A percentile compares a stretch with the other conserved stretches of the same genome.
Evolutionary conservation across 2,888 invertebrate species (phyloP).

Genomic region (Operophtera brumata): DNA sequence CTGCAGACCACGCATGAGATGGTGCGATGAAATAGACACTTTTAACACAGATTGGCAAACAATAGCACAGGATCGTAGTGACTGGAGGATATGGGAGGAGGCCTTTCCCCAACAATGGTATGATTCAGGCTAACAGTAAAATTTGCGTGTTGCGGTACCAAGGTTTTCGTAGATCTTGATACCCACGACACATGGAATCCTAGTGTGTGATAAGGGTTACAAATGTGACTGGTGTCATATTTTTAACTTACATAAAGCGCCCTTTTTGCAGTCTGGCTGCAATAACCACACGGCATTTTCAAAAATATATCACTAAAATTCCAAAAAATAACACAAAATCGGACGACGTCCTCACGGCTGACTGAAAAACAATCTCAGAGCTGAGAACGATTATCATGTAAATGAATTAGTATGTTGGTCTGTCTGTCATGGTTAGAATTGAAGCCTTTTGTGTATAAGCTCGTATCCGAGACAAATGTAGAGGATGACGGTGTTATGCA

Average conservation of each 20-base stretch:
- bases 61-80: too few relatives aligned
- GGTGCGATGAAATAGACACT: too few relatives aligned
- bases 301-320: conserved; percentile 23
- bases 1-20: too few relatives aligned
- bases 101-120: too few relatives aligned
- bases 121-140: too few relatives aligned
- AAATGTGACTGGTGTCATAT: not conserved
- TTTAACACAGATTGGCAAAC: too few relatives aligned
- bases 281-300: conserved; percentile 74
- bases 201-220: too few relatives aligned
- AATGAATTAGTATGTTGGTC: conserved; percentile 62
- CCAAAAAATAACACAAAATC: conserved; percentile 20
- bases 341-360: conserved; percentile 17
- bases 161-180: too few relatives aligned
- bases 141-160: too few relatives aligned
- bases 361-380: conserved; percentile 47
- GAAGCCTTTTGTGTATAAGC: conserved; percentile 47
- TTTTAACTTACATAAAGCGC: conserved; percentile 59
- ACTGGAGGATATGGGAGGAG: too few relatives aligned
- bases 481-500: conserved; percentile 22
- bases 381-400: conserved; percentile 61
- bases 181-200: too few relatives aligned
- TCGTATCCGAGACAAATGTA: conserved; percentile 45
- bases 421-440: conserved; percentile 61
- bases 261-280: conserved; percentile 58